These are phyloP conservation scores for Pseudorhiza aurosa DNA, from an alignment of 30 jellyfish, hydroid and myxozoan species.

Conservation along the genomic window DNA sequence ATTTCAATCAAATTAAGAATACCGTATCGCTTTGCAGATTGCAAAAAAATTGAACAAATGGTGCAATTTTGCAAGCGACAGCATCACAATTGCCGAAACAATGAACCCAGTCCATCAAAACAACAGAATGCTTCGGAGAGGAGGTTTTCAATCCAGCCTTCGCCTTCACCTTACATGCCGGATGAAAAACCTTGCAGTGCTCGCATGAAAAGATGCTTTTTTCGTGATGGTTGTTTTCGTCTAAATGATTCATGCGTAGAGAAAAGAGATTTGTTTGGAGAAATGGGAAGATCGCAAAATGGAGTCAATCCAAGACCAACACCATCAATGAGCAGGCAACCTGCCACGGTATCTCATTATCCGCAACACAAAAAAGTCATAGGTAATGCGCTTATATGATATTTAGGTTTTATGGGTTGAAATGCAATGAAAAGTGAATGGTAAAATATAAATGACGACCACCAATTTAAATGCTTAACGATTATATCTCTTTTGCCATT, in stretches of 20 bases:
- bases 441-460: too few relatives aligned
- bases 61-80: slow-evolving; percentile 49
- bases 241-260: slow-evolving; percentile 7
- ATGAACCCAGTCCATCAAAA: not conserved
- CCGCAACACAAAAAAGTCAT: not conserved
- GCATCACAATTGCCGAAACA: slow-evolving; percentile 1
- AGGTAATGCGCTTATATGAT: not conserved
- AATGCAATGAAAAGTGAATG: too few relatives aligned
- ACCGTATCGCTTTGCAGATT: slow-evolving; percentile 17
- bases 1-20: too few relatives aligned
- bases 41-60: slow-evolving; percentile 35
- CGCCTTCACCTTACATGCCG: not conserved
- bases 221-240: slow-evolving; percentile 24
- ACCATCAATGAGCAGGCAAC: not conserved
- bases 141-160: not conserved
- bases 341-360: not conserved
- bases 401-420: too few relatives aligned
- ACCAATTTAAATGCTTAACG: too few relatives aligned
- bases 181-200: not conserved
- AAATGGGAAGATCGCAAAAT: not conserved
- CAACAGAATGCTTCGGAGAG: not conserved
- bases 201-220: slow-evolving; percentile 31
- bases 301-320: slow-evolving; percentile 1
- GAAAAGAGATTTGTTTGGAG: not conserved
- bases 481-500: too few relatives aligned